A percentile compares a stretch with the other conserved stretches of the same genome.
Evolutionary conservation across 2,888 invertebrate species (phyloP).

Genomic region (Oscheius onirici): DNA sequence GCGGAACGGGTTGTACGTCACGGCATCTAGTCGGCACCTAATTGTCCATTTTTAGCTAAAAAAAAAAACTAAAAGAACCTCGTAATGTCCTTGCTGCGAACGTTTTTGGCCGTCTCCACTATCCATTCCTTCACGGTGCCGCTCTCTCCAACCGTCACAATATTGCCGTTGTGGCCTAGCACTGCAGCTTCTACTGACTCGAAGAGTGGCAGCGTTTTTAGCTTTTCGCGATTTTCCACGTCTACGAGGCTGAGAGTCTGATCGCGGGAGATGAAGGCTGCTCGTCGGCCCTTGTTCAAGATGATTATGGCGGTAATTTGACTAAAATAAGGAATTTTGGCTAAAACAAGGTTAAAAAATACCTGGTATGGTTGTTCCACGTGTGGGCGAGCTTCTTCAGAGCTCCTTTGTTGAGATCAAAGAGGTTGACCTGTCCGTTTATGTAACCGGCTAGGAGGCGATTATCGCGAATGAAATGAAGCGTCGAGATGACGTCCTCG

Average conservation of each 20-base stretch:
- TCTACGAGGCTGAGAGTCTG: slow-evolving; percentile 62
- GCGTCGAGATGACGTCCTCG: slow-evolving; percentile 51
- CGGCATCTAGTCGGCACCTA: slow-evolving; percentile 48
- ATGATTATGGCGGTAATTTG: slow-evolving; percentile 50
- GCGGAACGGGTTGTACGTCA: slow-evolving; percentile 51
- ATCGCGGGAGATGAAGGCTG: slow-evolving; percentile 58
- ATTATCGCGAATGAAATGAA: slow-evolving; percentile 51
- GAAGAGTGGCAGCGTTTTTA: slow-evolving; percentile 56
- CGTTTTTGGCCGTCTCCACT: slow-evolving; percentile 43
- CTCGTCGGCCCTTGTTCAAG: slow-evolving; percentile 39
- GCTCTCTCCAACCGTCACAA: slow-evolving; percentile 65
- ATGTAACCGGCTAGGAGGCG: slow-evolving; percentile 61
- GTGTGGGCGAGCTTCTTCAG: slow-evolving; percentile 44
- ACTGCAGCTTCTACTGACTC: slow-evolving; percentile 55
- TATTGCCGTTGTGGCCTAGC: slow-evolving; percentile 47
- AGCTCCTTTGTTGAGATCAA: slow-evolving; percentile 49
- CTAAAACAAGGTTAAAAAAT: neutral
- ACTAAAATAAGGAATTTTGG: slow-evolving; percentile 20
- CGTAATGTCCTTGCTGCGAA: slow-evolving; percentile 42
- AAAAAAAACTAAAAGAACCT: slow-evolving; percentile 31
- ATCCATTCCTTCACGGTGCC: slow-evolving; percentile 63
- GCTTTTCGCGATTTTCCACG: slow-evolving; percentile 46
- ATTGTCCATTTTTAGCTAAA: neutral
- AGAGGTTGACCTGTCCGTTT: slow-evolving; percentile 53
- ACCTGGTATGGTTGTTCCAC: slow-evolving; percentile 58